Evolutionary conservation across 2,797 vertebrate genomes (phyloP), one percentile per base, ranked within the genome.

Genomic region (Poeciliopsis turneri): DNA sequence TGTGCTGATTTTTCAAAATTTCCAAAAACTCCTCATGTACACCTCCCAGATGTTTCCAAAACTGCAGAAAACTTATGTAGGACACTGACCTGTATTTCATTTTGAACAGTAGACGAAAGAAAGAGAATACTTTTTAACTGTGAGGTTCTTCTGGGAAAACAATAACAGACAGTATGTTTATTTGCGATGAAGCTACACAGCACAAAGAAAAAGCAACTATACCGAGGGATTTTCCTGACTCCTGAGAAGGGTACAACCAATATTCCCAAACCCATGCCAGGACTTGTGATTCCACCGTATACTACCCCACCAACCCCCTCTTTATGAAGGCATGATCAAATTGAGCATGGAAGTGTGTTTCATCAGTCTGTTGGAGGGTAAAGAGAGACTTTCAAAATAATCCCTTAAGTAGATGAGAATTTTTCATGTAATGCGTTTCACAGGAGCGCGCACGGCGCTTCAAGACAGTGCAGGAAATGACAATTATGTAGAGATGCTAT

Each of bases 151-250:
- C 74, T 82, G 94, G 94, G 94, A 94, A 93, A 94, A 94, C 93
- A 94, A 94, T 94, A 94, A 94, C 94, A 95, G 94, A 92, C 93
- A 93, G 93, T 93, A 93, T 94, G 94, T 95, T 94, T 94, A 95
- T 95, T 95, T 95, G 93, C 82, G 86, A 92, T 94, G 92, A 93
- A 93, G 90, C 92, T 92, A 86, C 93, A 89, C 82, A 90, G 89
- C 92, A 94, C 91, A 95, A 94, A 94, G 92, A 94, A 92, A 92
- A 87, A 92, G 88, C 88, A 92, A 70, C 90, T 83, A 91, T 78
- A 86, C 91, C 92, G 53, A 75, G 92, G 94, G 93, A 93, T 84
- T 94, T 87, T 90, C 87, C 88, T 88, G 84, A 93, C 93, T 94
- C 92, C 91, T 89, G 93, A 94, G 94, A 87, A 94, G 92, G 91